phyloP scores from a whole-genome alignment of 2,113 vertebrate species.

The Sprattus sprattus region DNA sequence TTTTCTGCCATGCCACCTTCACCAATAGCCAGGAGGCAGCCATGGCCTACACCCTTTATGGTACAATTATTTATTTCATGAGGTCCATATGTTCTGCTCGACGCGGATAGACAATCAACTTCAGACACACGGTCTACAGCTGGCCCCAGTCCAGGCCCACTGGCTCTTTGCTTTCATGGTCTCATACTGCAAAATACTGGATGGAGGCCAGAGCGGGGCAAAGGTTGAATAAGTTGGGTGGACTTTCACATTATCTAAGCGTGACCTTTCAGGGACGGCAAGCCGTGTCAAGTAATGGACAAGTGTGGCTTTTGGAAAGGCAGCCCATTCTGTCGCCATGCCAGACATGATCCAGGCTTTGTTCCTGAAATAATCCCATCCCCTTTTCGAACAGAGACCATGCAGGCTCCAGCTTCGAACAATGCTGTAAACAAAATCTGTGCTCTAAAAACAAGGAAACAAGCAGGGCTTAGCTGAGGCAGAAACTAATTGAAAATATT shows the following conservation, averaged over 20 bases:
- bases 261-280: conserved; percentile 46
- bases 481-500: neutral
- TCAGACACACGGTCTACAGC: conserved; percentile 53
- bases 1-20: conserved; percentile 40
- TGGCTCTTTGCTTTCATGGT: conserved; percentile 60
- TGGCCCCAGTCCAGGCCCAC: conserved; percentile 55
- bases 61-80: conserved; percentile 67
- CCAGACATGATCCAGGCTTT: conserved; percentile 35
- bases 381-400: neutral
- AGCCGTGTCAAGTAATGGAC: conserved; percentile 57
- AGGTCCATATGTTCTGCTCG: conserved; percentile 58
- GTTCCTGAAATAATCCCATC: conserved; percentile 42
- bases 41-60: conserved; percentile 55
- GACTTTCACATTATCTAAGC: conserved; percentile 52
- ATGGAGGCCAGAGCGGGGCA: conserved; percentile 47
- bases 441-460: neutral
- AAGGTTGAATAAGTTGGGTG: conserved; percentile 48
- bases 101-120: conserved; percentile 55
- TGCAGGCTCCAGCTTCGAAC: neutral
- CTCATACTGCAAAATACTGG: conserved; percentile 57
- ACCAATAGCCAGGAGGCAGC: conserved; percentile 39
- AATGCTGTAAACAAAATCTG: neutral
- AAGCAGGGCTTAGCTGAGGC: neutral
- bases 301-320: conserved; percentile 58
- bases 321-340: conserved; percentile 34